Evolutionary conservation across 2,888 invertebrate species (phyloP).

Genomic region (Orchesella flavescens): DNA sequence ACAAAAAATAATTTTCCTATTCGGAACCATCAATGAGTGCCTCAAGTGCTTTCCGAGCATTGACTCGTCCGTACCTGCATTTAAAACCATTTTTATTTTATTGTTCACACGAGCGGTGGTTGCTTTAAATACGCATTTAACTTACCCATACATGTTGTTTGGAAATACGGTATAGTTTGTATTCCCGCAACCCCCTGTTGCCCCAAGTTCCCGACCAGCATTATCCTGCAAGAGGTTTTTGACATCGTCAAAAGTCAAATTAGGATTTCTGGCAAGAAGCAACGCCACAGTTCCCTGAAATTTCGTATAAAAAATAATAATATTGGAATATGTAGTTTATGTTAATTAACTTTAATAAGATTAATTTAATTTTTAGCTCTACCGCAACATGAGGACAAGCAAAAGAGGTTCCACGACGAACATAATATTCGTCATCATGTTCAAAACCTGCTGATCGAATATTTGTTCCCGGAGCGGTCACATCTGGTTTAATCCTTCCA

Average conservation of each 20-base stretch:
- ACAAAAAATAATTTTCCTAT: no score
- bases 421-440: background rate
- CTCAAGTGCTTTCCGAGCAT: background rate
- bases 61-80: background rate
- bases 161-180: background rate
- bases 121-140: background rate
- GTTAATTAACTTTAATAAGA: no score
- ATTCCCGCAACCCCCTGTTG: background rate
- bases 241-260: background rate
- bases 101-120: background rate
- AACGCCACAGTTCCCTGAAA: no score
- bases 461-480: background rate
- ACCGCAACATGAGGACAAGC: background rate
- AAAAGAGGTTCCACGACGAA: background rate
- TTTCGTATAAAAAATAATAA: no score
- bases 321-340: no score
- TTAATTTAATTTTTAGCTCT: no score
- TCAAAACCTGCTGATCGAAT: background rate
- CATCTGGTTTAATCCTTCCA: background rate
- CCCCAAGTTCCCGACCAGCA: background rate
- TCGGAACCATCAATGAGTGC: background rate
- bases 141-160: constrained; percentile 58
- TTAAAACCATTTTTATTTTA: background rate
- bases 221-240: background rate
- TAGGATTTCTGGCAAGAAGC: background rate